Evolutionary conservation across 2,888 invertebrate species (phyloP), one percentile per base, ranked within the genome.

Genomic region (Polydrusus tereticollis): DNA sequence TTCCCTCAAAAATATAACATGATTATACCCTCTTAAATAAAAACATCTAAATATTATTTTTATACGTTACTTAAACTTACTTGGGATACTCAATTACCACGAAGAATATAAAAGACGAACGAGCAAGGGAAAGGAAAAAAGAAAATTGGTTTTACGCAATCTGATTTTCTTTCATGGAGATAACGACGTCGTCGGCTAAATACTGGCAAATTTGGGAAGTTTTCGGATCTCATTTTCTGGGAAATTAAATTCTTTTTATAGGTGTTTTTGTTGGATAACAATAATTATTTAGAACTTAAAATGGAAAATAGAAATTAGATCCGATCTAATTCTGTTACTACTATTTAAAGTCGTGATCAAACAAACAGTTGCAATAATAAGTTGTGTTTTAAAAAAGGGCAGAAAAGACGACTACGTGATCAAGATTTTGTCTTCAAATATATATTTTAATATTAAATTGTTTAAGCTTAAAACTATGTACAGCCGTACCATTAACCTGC

Each of bases 211-310:
- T 74, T 74, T 67, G 74, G 70, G 70, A 74, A 74, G 62, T 74
- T 72, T 74, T 67, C 47, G 67, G 57, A 74, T 74, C 67, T 71
- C 63, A 74, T 74, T 74, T 74, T 74, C 74, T 71, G 74, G 66
- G 70, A 74, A 74, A 74, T 74, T 74, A 74, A 74, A 70, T 74
- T 74, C 70, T 67, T 67, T 74, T 74, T 74, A 74, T 63, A 72
- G 60, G 59, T 71, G 66, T 55, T 55, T 55, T 29, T 55, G 52
- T 29, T 18, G 52, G 29, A 55, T 55, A 55, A 29, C 52, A 26
- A 29, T 55, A 29, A 55, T 55, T 29, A 55, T 16, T 16, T n/a
- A 16, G 16, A 21, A 21, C 45, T 20, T 21, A 47, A 55, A 14
- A n/a, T 10, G 2, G 10, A 47, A 47, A 23, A 23, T 47, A 47